Evolutionary conservation across 1,140 invertebrate genomes (phyloP), one percentile per base, ranked within the genome.

Genomic region (Akabosia matsudoensis): DNA sequence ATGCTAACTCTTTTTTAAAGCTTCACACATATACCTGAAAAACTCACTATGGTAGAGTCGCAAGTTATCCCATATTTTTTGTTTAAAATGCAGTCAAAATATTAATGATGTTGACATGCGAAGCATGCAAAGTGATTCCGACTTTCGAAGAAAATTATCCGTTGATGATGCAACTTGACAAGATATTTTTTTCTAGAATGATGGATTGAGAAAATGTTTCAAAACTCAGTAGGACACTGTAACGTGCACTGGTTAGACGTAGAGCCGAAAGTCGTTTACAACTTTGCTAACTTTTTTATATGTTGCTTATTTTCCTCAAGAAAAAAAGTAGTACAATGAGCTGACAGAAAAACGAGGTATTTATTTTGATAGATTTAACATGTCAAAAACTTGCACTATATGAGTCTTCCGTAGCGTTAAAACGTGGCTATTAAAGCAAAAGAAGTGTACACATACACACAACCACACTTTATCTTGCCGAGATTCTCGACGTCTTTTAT

Each of bases 291-390:
- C 24, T 61, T 3, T 22, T 61, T 22, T 24, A 22, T 4, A 7
- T 24, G 14, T 7, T 10, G 54, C 54, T 22, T 7, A 22, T 22
- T 30, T 67, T 67, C 31, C 24, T 16, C 1, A 7, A 4, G 61
- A 14, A 1, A 67, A 67, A 28, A 30, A 67, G 26, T 4, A 61
- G n/a, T 16, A 61, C 54, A 61, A 7, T 61, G 54, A 14, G 24
- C 61, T 67, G 61, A 67, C 61, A 67, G 4, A 67, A 7, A n/a
- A 67, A 67, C 28, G 61, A 31, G 61, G 61, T 67, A 67, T 67
- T 67, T 67, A 67, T 67, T 67, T 67, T 67, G 61, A 67, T 67
- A 67, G 61, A 67, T 67, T 67, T 67, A 30, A 67, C 7, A 30
- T 67, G 61, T 67, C 61, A 67, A 67, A 67, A 67, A 30, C 61